Evolutionary conservation across 2,113 vertebrate species (phyloP).

Genomic region (Elanoides forficatus): DNA sequence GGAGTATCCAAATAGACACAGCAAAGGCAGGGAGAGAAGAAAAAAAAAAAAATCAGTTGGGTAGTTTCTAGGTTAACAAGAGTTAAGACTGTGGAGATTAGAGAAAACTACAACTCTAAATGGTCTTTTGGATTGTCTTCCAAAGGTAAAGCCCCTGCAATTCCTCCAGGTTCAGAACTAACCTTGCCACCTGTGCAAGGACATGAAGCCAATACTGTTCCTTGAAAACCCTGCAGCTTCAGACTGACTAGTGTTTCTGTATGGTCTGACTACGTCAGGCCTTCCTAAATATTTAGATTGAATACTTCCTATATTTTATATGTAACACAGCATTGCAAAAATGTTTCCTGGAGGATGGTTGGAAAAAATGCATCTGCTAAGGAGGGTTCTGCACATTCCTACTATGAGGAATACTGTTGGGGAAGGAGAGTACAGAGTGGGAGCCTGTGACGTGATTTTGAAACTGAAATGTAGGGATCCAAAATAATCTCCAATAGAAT

Average conservation of each 20-base stretch:
- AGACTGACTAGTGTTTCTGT: background rate
- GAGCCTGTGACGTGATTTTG: fast-evolving
- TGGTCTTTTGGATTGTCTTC: background rate
- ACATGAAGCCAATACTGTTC: background rate
- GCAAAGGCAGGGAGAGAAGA: background rate
- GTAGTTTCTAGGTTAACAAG: background rate
- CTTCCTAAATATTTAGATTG: background rate
- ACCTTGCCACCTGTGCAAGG: background rate
- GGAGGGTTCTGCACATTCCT: background rate
- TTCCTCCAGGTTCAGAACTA: background rate
- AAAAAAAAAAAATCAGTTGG: background rate
- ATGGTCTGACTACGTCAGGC: background rate
- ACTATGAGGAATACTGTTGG: fast-evolving
- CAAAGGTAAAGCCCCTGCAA: background rate
- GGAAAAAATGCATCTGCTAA: background rate
- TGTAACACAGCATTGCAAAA: background rate
- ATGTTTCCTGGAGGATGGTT: background rate
- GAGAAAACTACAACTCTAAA: background rate
- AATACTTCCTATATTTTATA: background rate
- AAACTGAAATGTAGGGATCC: background rate
- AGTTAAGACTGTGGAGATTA: background rate
- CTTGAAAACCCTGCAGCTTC: background rate
- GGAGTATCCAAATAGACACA: background rate
- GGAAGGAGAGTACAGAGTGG: background rate
- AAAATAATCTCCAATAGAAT: background rate